phyloP scores from a whole-genome alignment of 2,113 vertebrate species.

The Herpailurus yagouaroundi region DNA sequence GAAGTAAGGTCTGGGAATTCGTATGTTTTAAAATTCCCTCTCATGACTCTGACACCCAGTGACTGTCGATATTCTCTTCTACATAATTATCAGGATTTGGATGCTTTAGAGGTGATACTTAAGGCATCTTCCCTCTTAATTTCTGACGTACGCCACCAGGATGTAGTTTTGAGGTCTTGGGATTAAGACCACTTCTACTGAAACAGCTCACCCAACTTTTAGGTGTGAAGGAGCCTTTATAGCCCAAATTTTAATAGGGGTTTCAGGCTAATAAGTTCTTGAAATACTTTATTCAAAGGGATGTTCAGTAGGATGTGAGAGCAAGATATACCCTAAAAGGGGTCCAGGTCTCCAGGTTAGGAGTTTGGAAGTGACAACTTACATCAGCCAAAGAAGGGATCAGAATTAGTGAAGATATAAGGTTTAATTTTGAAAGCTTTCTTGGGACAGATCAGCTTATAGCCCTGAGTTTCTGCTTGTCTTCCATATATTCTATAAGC shows the following conservation, averaged over 20 bases:
- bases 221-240: background rate
- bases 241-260: background rate
- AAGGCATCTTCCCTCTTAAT: background rate
- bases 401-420: fast-evolving
- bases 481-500: background rate
- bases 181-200: background rate
- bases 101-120: background rate
- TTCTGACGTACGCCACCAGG: background rate
- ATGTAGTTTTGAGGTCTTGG: background rate
- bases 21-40: background rate
- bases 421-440: background rate
- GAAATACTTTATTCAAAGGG: background rate
- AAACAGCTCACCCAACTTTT: background rate
- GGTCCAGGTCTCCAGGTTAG: background rate
- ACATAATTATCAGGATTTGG: background rate
- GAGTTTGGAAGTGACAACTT: background rate
- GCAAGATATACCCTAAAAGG: too few species aligned
- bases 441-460: background rate
- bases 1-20: background rate
- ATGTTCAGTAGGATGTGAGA: background rate
- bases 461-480: background rate
- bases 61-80: background rate
- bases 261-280: background rate
- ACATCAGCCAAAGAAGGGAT: background rate
- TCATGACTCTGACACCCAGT: background rate